Evolutionary conservation across 2,113 vertebrate genomes (phyloP), one percentile per base, ranked within the genome.

Genomic region (Toxotes jaculatrix): DNA sequence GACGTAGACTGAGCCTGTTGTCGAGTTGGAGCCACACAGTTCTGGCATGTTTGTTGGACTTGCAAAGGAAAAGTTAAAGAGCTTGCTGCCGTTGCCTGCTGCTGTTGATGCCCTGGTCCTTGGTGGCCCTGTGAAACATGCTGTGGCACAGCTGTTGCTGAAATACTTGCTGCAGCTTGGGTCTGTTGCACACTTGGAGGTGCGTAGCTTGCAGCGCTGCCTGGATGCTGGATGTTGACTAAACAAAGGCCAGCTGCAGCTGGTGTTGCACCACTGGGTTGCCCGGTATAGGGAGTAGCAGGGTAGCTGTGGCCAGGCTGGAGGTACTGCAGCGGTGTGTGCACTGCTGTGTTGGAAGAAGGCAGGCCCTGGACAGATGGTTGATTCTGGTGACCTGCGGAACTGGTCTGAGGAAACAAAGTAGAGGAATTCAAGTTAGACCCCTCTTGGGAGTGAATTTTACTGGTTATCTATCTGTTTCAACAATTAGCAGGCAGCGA

Each of bases 221-320:
- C 68, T 0, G 94, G 87, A 57, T 97, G 95, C 62, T 93, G 96
- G 80, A 92, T 95, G 85, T 75, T 84, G 91, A 94, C 83, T 91
- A 94, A 84, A 88, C 95, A 81, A 1, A 82, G 55, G 63, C 43
- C 80, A 4, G 70, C 76, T 72, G 84, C 83, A 77, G 83, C 61
- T 79, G 65, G 66, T 72, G 88, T 4, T 59, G 74, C 56, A 32
- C 55, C 66, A 70, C 31, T 55, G 27, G 80, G 71, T 8, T 83
- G 89, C 61, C 71, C 80, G 49, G 74, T 23, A 70, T 87, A 87
- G 23, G 86, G 89, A 47, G 83, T 57, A 56, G 87, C 21, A 45
- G 90, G 80, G 79, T 88, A 89, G 69, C 87, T 92, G 16, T 91
- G 88, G 49, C 83, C 91, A 47, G 89, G 81, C 72, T 92, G 87